Percentiles rank a stretch among this genome's conserved stretches.
phyloP scores from a whole-genome alignment of 1,140 invertebrate species.

The Anadara kagoshimensis region DNA sequence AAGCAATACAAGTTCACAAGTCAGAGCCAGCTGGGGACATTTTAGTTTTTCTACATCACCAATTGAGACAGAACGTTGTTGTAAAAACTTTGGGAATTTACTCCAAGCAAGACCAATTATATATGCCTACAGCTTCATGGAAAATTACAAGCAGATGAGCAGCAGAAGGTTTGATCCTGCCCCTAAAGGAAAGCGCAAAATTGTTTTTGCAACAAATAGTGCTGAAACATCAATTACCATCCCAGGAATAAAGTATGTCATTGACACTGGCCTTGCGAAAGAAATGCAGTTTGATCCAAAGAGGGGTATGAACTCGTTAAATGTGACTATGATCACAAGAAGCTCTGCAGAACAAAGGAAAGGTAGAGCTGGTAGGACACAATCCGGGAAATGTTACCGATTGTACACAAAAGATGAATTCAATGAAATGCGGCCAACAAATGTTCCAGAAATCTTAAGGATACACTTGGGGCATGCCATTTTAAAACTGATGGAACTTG shows the following conservation, averaged over 20 bases:
- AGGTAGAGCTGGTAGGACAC: slow-evolving; percentile 66
- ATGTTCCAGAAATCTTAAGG: slow-evolving; percentile 64
- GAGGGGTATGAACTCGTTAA: slow-evolving; percentile 57
- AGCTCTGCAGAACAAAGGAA: slow-evolving; percentile 69
- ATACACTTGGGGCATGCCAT: slow-evolving; percentile 61
- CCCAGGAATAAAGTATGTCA: slow-evolving; percentile 67
- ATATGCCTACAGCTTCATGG: slow-evolving; percentile 88
- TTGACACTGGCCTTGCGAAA: slow-evolving; percentile 70
- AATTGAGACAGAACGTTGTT: slow-evolving; percentile 65
- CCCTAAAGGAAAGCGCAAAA: slow-evolving; percentile 55
- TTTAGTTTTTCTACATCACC: slow-evolving; percentile 89
- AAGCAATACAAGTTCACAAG: slow-evolving; percentile 95
- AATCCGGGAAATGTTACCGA: slow-evolving; percentile 62
- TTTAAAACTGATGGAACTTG: slow-evolving; percentile 60
- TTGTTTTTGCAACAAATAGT: slow-evolving; percentile 71
- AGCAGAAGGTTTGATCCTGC: slow-evolving; percentile 79
- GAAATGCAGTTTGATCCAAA: slow-evolving; percentile 65
- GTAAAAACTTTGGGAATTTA: slow-evolving; percentile 40
- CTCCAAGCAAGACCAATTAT: slow-evolving; percentile 31
- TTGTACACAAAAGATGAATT: slow-evolving; percentile 62
- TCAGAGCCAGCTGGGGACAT: slow-evolving; percentile 93
- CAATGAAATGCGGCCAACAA: slow-evolving; percentile 43
- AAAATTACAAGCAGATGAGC: slow-evolving; percentile 94
- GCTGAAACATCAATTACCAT: slow-evolving; percentile 74
- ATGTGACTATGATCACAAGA: slow-evolving; percentile 53